phyloP scores from a whole-genome alignment of 2,888 invertebrate genomes.

The Hartigia nigra region DNA sequence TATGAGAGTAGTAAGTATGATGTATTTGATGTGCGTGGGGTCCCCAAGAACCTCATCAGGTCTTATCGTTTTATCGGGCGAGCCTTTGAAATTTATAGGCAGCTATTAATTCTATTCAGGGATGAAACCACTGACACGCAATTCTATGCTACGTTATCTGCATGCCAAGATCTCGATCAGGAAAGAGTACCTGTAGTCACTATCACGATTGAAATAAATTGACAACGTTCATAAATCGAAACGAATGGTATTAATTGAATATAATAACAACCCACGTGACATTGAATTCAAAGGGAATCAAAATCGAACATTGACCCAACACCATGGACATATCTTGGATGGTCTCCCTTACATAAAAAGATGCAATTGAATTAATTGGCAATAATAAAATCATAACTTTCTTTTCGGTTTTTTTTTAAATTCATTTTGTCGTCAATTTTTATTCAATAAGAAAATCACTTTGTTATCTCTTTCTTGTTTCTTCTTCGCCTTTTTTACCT shows the following conservation, averaged over 20 bases:
- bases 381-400: not conserved
- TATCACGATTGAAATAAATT: conserved; percentile 30
- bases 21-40: conserved; percentile 25
- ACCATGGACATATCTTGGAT: not conserved
- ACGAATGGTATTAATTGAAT: conserved; percentile 30
- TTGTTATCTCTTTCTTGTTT: conserved; percentile 1
- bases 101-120: conserved; percentile 34
- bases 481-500: too few relatives aligned
- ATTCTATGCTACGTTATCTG: conserved; percentile 22
- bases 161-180: conserved; percentile 23
- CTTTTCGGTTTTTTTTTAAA: not conserved
- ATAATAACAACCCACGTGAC: not conserved
- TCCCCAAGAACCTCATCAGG: conserved; percentile 30
- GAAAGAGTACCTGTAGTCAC: conserved; percentile 19
- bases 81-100: conserved; percentile 33
- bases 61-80: conserved; percentile 27
- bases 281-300: not conserved
- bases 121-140: conserved; percentile 31
- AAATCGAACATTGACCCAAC: not conserved
- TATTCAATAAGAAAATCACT: not conserved
- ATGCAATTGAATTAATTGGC: not conserved
- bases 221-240: conserved; percentile 24
- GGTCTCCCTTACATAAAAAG: not conserved
- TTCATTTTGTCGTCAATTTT: conserved; percentile 8
- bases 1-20: conserved; percentile 9